Base-by-base conservation (phyloP, 2,797 vertebrate genomes). In the Hylomyscus alleni region DNA sequence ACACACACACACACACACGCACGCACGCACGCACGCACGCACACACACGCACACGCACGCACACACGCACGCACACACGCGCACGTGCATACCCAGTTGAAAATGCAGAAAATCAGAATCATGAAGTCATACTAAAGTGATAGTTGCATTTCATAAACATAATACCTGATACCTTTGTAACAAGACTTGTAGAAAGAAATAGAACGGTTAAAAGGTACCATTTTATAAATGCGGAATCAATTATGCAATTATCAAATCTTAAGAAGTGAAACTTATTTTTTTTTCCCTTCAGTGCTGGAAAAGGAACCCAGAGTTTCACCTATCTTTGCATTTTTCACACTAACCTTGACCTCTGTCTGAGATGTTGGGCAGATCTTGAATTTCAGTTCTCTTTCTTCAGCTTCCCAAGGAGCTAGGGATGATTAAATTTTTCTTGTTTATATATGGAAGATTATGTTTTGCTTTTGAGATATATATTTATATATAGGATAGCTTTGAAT, bases 101-200 rank as follows among this genome's bases (percentile, higher is more conserved):
- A 72, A 72, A 37, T 90, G 26, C 3, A 69, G 40, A 90, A 93
- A 89, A 88, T 87, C 88, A 65, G 67, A 76, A 65, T 52, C 17
- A 17, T 75, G 87, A 94, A 93, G 85, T 78, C 6, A 12, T 26
- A 92, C 47, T 17, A 26, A 4, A 6, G 3, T 82, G 37, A 85
- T 94, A 83, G 60, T 72, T 81, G 44, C 69, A 86, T 86, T 92
- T 93, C 7, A 34, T 77, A 11, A 76, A 44, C 65, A 72, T 73
- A 37, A 52, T 56, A 19, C 3, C 37, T 76, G 7, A 81, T 93
- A 72, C 1, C 15, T 77, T 85, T 87, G 4, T 83, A 80, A 50
- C 75, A n/a, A 31, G 15, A 1, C 37, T 88, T 89, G 0, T 77
- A 60, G 37, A 65, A 37, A 91, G 72, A 8, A 91, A 10, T 44